Percentiles rank a stretch among this genome's conserved stretches.
Evolutionary conservation across 2,113 vertebrate species (phyloP).

Genomic region (Lepus timidus): DNA sequence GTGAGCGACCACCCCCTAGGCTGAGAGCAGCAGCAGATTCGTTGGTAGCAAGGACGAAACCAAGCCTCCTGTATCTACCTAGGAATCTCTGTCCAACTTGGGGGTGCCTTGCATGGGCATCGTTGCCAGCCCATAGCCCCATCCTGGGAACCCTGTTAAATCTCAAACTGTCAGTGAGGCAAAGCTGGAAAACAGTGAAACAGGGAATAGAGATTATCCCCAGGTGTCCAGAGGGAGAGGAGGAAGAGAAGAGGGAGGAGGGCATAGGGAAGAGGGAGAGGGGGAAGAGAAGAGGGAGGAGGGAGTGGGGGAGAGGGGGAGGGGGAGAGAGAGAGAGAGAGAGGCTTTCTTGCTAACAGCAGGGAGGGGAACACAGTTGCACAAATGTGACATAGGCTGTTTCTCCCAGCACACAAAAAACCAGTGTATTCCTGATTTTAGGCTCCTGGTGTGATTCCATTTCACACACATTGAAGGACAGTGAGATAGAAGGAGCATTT

Average conservation of each 20-base stretch:
- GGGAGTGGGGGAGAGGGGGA: accelerated
- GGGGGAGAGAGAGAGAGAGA: too few species aligned
- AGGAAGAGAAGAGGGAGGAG: not conserved
- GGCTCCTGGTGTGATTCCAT: not conserved
- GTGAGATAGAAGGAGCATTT: not conserved
- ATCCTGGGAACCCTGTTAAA: not conserved
- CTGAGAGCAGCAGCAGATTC: not conserved
- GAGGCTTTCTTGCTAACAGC: not conserved
- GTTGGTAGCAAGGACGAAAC: not conserved
- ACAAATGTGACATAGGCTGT: not conserved
- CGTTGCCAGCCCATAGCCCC: not conserved
- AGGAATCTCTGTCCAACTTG: not conserved
- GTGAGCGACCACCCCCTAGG: not conserved
- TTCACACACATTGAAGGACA: accelerated
- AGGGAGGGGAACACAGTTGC: not conserved
- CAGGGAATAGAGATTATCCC: not conserved
- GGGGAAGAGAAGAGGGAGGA: not conserved
- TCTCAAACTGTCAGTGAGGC: not conserved
- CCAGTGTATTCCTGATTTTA: not conserved
- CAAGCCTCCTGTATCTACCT: not conserved
- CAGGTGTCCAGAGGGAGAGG: not conserved
- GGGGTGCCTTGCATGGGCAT: not conserved
- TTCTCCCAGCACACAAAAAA: not conserved
- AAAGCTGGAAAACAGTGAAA: not conserved
- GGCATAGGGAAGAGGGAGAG: accelerated